Evolutionary conservation across 2,888 invertebrate species (phyloP).

Genomic region (Tryphoninae sp.): DNA sequence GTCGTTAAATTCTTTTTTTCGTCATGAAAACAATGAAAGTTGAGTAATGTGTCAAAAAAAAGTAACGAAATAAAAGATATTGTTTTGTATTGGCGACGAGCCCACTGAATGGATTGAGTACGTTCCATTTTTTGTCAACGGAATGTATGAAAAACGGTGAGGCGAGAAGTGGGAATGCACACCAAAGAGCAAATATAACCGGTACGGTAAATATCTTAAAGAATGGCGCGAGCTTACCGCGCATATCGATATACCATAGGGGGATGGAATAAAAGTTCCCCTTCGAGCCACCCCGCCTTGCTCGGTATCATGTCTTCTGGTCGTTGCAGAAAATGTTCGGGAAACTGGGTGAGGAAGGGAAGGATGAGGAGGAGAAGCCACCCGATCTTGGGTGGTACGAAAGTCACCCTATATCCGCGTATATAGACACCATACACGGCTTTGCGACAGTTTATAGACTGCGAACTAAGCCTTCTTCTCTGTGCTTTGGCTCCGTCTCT

Average conservation of each 20-base stretch:
- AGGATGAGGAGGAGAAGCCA: constrained; percentile 32
- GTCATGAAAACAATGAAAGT: no score
- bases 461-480: constrained; percentile 63
- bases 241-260: constrained; percentile 67
- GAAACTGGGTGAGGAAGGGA: constrained; percentile 16
- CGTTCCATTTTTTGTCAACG: neutral
- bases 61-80: neutral
- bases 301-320: constrained; percentile 32
- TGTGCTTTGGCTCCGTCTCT: constrained; percentile 14
- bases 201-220: constrained; percentile 65
- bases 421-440: constrained; percentile 56
- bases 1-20: no score
- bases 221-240: constrained; percentile 67
- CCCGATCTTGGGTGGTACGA: constrained; percentile 46
- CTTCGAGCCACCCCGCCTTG: constrained; percentile 24
- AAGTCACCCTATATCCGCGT: constrained; percentile 66
- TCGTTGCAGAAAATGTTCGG: constrained; percentile 40
- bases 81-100: neutral
- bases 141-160: constrained; percentile 2
- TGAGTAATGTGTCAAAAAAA: neutral
- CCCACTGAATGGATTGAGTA: neutral
- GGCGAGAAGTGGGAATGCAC: neutral
- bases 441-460: constrained; percentile 68
- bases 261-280: constrained; percentile 12
- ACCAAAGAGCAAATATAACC: neutral